phyloP scores from a whole-genome alignment of 2,888 invertebrate species.

The Lasioglossum malachurum region DNA sequence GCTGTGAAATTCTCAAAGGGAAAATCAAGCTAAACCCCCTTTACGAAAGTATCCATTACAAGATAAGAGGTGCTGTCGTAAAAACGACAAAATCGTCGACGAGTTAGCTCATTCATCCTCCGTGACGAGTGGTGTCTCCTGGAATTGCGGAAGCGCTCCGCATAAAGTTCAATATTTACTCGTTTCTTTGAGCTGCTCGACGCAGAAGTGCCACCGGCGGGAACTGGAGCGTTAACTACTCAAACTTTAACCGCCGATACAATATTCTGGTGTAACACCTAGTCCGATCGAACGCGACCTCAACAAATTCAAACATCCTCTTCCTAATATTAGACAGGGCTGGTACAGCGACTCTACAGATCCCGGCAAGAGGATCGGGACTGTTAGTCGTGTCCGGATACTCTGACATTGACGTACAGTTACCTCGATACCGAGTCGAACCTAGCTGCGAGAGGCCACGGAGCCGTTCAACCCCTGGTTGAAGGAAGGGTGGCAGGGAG shows the following conservation, averaged over 20 bases:
- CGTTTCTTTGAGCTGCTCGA: neutral
- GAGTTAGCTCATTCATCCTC: neutral
- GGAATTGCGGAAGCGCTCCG: neutral
- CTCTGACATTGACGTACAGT: slow-evolving; percentile 75
- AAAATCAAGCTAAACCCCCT: neutral
- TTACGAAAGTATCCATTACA: neutral
- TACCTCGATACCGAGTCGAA: slow-evolving; percentile 66
- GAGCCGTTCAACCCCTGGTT: slow-evolving; percentile 30
- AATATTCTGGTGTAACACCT: slow-evolving; percentile 38
- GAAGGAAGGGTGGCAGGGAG: slow-evolving; percentile 61
- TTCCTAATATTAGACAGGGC: slow-evolving; percentile 30
- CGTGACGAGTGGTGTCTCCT: neutral
- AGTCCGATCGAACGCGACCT: slow-evolving; percentile 57
- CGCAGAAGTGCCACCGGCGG: neutral
- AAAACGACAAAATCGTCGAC: neutral
- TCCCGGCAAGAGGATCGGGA: slow-evolving; percentile 61
- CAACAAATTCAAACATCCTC: slow-evolving; percentile 54
- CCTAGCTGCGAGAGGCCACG: slow-evolving; percentile 34
- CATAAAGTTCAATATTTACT: slow-evolving; percentile 25
- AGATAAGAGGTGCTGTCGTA: neutral
- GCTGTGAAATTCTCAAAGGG: neutral
- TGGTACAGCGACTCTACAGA: slow-evolving; percentile 40
- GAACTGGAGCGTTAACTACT: slow-evolving; percentile 38
- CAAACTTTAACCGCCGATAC: slow-evolving; percentile 40
- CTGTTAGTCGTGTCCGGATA: slow-evolving; percentile 61